Percentiles rank a stretch among this genome's conserved stretches.
These are phyloP conservation scores for Yponomeuta malinellus DNA, from an alignment of 2,888 invertebrate species.

Conservation along the genomic window DNA sequence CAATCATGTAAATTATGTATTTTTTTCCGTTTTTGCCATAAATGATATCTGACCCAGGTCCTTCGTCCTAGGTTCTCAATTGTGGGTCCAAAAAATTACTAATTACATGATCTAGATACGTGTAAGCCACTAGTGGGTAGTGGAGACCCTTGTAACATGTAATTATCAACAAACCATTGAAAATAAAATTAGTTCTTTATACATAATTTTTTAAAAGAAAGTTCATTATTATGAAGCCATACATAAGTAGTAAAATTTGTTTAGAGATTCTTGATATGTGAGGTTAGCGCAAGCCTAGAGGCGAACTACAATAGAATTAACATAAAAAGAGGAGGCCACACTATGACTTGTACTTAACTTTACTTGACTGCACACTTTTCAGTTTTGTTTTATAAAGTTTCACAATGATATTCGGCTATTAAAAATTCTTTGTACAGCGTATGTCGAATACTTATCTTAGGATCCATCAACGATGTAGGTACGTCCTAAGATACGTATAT, in stretches of 20 bases:
- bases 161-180: not conserved
- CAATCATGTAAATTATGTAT: no score
- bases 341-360: not conserved
- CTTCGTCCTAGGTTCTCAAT: no score
- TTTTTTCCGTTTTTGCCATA: no score
- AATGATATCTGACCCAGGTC: no score
- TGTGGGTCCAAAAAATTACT: no score
- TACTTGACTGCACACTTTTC: no score
- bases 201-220: not conserved
- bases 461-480: not conserved
- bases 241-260: not conserved
- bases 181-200: not conserved
- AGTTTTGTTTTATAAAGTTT: no score
- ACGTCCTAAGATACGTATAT: not conserved
- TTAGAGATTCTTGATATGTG: conserved; percentile 68
- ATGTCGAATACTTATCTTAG: no score
- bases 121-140: no score
- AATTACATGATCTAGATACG: no score
- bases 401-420: no score
- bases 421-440: no score
- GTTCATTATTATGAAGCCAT: not conserved
- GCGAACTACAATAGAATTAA: conserved; percentile 27
- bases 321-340: not conserved
- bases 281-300: conserved; percentile 51
- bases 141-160: not conserved